phyloP scores from a whole-genome alignment of 2,888 invertebrate genomes.

The Phyllotreta striolata region DNA sequence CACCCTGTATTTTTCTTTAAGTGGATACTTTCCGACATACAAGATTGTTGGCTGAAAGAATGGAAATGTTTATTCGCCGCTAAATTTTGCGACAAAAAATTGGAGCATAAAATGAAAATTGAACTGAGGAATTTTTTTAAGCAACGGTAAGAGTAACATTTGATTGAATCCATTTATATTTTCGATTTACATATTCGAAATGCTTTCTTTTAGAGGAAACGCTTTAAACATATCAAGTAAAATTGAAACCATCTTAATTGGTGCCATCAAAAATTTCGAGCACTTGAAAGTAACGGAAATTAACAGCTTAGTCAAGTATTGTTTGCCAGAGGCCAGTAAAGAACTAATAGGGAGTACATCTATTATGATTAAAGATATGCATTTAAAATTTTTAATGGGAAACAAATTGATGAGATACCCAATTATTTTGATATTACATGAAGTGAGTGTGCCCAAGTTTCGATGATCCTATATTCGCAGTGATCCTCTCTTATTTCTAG shows the following conservation, averaged over 20 bases:
- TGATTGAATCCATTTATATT: background rate
- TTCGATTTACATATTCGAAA: conserved; percentile 2
- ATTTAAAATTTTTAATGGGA: conserved; percentile 60
- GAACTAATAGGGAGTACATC: conserved; percentile 61
- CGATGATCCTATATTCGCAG: conserved; percentile 4
- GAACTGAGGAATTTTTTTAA: conserved; percentile 55
- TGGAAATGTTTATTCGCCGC: conserved; percentile 72
- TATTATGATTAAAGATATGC: conserved; percentile 58
- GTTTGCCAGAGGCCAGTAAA: conserved; percentile 58
- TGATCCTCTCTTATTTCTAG: conserved; percentile 59
- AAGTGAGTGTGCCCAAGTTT: conserved; percentile 61
- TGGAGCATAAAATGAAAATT: conserved; percentile 61
- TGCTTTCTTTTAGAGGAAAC: conserved; percentile 35
- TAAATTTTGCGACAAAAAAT: conserved; percentile 62
- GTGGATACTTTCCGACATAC: conserved; percentile 68
- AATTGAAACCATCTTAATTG: conserved; percentile 58
- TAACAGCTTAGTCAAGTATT: conserved; percentile 55
- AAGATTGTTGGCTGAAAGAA: conserved; percentile 70
- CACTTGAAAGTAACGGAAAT: conserved; percentile 59
- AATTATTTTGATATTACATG: conserved; percentile 74
- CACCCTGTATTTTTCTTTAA: too few relatives aligned
- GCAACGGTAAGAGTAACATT: conserved; percentile 22
- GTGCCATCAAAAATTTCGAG: conserved; percentile 58
- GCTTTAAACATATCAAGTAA: conserved; percentile 47
- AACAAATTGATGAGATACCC: conserved; percentile 64